Conservation (phyloP, 2,113 vertebrate genomes). For the Cromileptes altivelis region DNA sequence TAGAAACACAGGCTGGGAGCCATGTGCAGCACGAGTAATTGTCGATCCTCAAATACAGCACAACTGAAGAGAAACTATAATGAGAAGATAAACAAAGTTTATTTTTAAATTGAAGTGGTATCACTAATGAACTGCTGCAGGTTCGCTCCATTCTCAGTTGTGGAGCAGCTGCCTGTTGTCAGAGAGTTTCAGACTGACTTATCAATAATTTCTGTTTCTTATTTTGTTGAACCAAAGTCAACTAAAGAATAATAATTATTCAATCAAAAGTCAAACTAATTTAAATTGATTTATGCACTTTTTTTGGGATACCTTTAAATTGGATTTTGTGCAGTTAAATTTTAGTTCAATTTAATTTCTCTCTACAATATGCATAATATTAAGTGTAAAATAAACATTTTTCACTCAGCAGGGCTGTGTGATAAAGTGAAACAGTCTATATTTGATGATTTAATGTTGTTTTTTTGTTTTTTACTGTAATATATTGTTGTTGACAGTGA, state of each 20-base stretch:
- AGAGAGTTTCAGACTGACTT: background rate
- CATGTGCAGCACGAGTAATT: slow-evolving; percentile 43
- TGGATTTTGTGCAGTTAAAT: background rate
- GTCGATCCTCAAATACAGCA: slow-evolving; percentile 51
- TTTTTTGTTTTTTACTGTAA: background rate
- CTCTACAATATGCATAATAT: background rate
- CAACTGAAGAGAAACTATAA: slow-evolving; percentile 60
- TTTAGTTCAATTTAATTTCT: background rate
- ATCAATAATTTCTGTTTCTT: background rate
- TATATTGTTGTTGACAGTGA: background rate
- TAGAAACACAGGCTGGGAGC: slow-evolving; percentile 62
- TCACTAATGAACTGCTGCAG: slow-evolving; percentile 52
- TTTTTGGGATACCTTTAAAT: background rate
- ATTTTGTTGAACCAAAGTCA: background rate
- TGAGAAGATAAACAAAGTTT: slow-evolving; percentile 66
- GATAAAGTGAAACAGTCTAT: background rate
- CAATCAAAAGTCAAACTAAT: background rate
- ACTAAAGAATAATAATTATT: background rate
- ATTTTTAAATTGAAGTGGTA: slow-evolving; percentile 59
- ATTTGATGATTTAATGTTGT: background rate
- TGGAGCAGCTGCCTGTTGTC: slow-evolving; percentile 28
- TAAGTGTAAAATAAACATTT: background rate
- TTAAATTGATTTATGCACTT: background rate
- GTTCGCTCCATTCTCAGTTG: background rate
- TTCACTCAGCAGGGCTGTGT: background rate